These are phyloP conservation scores for Vulpes vulpes DNA, from an alignment of 2,113 vertebrate genomes.

Conservation along the genomic window DNA sequence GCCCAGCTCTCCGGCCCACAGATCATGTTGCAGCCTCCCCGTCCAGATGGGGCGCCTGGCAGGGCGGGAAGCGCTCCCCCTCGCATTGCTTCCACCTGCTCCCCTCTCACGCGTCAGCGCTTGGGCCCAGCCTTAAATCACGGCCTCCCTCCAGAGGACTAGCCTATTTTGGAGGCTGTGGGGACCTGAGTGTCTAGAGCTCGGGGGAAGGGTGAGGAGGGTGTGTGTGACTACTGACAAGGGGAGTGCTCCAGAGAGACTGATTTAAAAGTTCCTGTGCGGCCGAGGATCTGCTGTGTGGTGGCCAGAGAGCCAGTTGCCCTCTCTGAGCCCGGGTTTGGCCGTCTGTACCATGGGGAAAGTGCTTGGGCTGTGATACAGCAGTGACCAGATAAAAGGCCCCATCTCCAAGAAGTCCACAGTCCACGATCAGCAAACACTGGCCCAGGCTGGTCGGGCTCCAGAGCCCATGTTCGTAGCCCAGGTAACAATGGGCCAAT, in stretches of 20 bases:
- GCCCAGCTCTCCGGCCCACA: constrained; percentile 67
- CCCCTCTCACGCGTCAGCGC: background rate
- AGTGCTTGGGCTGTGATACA: background rate
- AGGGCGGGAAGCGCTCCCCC: background rate
- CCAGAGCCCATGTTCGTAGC: background rate
- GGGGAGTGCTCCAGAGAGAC: background rate
- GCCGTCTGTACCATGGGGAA: background rate
- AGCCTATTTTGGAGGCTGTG: constrained; percentile 16
- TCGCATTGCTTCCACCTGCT: background rate
- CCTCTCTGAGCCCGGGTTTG: constrained; percentile 7
- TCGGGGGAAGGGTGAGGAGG: rapidly evolving
- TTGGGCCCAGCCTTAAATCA: constrained; percentile 41
- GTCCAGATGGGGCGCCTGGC: constrained; percentile 75
- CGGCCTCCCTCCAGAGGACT: background rate
- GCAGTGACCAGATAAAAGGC: background rate
- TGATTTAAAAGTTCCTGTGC: background rate
- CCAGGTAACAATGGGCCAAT: rapidly evolving
- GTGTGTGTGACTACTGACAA: background rate
- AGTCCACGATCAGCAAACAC: background rate
- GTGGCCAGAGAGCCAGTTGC: background rate
- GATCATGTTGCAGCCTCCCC: constrained; percentile 72
- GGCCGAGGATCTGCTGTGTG: background rate
- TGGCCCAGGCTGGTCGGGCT: rapidly evolving
- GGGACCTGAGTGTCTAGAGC: background rate
- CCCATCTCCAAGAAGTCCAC: background rate